Percentiles rank a stretch among this genome's conserved stretches.
phyloP scores from a whole-genome alignment of 1,140 invertebrate genomes.

The Coptotermes formosanus region DNA sequence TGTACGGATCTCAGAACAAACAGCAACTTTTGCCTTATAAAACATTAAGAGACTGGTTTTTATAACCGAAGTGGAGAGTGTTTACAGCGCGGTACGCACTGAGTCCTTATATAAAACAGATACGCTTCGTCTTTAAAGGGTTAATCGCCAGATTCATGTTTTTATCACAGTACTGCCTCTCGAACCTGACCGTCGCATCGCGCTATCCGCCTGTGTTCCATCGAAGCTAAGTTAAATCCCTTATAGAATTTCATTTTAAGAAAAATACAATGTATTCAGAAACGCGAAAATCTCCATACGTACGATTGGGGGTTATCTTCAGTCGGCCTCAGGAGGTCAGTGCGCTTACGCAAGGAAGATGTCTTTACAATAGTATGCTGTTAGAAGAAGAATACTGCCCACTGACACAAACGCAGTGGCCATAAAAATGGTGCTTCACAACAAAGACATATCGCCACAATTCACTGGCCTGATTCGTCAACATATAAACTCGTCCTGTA shows the following conservation, averaged over 20 bases:
- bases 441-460: too few relatives aligned
- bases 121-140: too few relatives aligned
- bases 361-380: neutral
- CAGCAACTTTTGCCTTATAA: too few relatives aligned
- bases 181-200: neutral
- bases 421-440: neutral
- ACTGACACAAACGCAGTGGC: neutral
- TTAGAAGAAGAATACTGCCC: neutral
- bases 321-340: neutral
- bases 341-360: neutral
- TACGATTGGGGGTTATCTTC: neutral
- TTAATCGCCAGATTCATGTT: neutral
- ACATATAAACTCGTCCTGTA: too few relatives aligned
- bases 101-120: too few relatives aligned
- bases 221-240: neutral
- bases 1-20: too few relatives aligned
- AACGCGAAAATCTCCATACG: neutral
- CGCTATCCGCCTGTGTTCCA: neutral
- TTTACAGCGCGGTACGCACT: too few relatives aligned
- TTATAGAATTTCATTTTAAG: neutral
- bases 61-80: too few relatives aligned
- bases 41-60: too few relatives aligned
- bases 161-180: neutral
- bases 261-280: neutral
- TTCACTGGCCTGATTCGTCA: too few relatives aligned